Conservation (phyloP, 1,140 invertebrate species). For the Bombus pascuorum region DNA sequence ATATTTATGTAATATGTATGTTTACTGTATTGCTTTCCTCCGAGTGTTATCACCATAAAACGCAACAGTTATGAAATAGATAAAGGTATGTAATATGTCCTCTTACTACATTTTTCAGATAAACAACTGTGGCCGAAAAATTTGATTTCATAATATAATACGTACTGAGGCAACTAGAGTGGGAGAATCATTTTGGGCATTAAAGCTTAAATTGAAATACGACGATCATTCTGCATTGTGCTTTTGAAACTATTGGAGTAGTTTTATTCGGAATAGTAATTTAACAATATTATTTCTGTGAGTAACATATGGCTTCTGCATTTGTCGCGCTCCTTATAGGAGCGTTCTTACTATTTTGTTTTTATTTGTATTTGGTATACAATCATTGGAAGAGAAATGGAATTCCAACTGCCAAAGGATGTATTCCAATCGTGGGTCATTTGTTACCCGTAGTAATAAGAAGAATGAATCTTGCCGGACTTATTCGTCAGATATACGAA, state of each 20-base stretch:
- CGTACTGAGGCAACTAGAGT: not conserved
- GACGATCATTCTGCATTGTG: not conserved
- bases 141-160: not conserved
- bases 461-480: slow-evolving; percentile 29
- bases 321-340: not conserved
- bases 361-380: slow-evolving; percentile 68
- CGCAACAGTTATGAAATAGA: too few relatives aligned
- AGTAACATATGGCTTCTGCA: not conserved
- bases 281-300: not conserved
- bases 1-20: too few relatives aligned
- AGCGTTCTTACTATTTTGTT: not conserved
- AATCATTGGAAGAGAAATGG: slow-evolving; percentile 80
- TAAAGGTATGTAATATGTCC: too few relatives aligned
- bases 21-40: too few relatives aligned
- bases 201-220: not conserved
- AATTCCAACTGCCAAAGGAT: slow-evolving; percentile 73
- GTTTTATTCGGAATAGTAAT: not conserved
- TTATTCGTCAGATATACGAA: slow-evolving; percentile 57
- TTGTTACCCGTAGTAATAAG: slow-evolving; percentile 41
- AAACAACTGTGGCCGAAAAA: not conserved
- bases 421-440: slow-evolving; percentile 68
- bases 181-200: not conserved
- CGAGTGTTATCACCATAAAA: too few relatives aligned
- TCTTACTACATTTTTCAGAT: not conserved
- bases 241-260: not conserved